These are phyloP conservation scores for Pardalotus punctatus DNA, from an alignment of 2,113 vertebrate genomes.

Conservation along the genomic window DNA sequence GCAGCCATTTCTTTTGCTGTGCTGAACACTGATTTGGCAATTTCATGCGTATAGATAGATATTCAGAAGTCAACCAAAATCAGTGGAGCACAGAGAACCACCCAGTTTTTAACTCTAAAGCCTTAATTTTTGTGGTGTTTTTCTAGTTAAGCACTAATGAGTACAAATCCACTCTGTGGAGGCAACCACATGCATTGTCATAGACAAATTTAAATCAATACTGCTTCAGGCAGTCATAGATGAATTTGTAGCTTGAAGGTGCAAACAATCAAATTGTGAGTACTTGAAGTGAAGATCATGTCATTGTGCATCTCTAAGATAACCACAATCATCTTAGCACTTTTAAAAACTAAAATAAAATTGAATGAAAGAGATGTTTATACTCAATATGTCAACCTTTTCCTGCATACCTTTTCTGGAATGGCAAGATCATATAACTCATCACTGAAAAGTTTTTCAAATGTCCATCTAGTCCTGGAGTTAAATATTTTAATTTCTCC, in stretches of 20 bases:
- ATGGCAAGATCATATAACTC: neutral
- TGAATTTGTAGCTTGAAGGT: neutral
- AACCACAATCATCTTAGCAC: neutral
- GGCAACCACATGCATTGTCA: neutral
- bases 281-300: neutral
- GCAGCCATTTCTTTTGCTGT: neutral
- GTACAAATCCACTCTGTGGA: neutral
- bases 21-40: neutral
- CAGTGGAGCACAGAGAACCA: neutral
- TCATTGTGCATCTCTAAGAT: neutral
- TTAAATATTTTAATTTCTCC: neutral
- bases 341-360: neutral
- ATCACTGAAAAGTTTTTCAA: neutral
- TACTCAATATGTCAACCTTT: neutral
- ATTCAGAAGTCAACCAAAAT: neutral
- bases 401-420: neutral
- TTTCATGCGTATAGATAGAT: neutral
- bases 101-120: neutral
- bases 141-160: neutral
- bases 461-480: neutral
- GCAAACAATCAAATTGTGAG: neutral
- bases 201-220: neutral
- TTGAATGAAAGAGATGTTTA: neutral
- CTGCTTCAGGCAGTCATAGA: neutral
- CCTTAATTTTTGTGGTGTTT: neutral